phyloP scores from a whole-genome alignment of 2,113 vertebrate genomes.

The Ploceus nigricollis region DNA sequence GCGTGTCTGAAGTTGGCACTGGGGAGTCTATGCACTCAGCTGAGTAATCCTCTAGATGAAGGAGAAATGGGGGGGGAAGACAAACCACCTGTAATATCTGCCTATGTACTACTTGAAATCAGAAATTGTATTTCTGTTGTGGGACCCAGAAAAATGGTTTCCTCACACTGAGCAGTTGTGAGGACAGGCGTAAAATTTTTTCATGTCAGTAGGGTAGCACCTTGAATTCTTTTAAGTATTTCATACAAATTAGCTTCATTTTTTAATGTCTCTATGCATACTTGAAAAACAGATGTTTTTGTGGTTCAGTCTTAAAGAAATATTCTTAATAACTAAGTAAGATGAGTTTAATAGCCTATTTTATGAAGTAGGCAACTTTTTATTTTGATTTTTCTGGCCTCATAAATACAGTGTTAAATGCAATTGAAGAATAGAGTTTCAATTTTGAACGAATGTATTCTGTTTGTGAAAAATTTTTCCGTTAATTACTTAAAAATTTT shows the following conservation, averaged over 20 bases:
- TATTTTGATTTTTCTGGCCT: background rate
- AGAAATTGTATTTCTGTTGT: background rate
- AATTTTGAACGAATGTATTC: background rate
- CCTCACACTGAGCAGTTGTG: background rate
- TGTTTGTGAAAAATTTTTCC: background rate
- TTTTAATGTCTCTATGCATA: background rate
- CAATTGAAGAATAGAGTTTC: background rate
- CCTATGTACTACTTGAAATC: background rate
- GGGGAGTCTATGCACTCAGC: background rate
- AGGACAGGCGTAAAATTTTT: background rate
- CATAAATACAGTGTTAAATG: background rate
- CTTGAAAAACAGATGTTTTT: background rate
- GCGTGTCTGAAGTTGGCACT: background rate
- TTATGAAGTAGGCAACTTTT: background rate
- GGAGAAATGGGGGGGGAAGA: background rate
- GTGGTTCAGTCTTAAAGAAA: background rate
- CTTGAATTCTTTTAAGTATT: background rate
- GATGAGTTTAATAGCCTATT: background rate
- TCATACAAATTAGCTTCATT: background rate
- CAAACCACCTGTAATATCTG: fast-evolving
- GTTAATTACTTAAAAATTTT: background rate
- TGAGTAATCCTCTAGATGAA: background rate
- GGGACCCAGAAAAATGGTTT: background rate
- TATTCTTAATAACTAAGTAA: background rate
- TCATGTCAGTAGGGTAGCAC: background rate